A percentile compares a stretch with the other conserved stretches of the same genome.
phyloP scores from a whole-genome alignment of 30 jellyfish, hydroid and myxozoan species.

The Catostylus mosaicus region DNA sequence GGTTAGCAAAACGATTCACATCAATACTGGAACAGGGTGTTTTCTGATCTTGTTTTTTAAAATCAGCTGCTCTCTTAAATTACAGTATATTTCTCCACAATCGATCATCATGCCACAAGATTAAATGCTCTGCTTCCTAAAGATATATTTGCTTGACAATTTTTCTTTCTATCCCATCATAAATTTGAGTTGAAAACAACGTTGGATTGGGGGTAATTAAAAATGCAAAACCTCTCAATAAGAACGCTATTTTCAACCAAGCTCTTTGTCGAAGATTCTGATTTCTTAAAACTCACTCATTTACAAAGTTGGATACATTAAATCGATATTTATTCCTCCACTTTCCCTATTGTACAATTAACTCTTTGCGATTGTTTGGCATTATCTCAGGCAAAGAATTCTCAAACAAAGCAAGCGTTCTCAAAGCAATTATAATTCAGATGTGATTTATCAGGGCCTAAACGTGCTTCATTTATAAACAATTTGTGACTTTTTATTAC shows the following conservation, averaged over 20 bases:
- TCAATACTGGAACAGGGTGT: constrained; percentile 12
- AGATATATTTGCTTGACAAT: no score
- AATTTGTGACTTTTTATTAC: not conserved
- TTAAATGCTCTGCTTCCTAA: no score
- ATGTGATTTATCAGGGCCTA: constrained; percentile 28
- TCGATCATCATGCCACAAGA: no score
- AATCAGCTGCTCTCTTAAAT: not conserved
- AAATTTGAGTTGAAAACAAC: no score
- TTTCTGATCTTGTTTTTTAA: not conserved
- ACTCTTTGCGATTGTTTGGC: not conserved
- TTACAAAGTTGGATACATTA: not conserved
- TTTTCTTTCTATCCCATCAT: no score
- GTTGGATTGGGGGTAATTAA: no score
- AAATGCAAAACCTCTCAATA: no score
- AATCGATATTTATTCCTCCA: not conserved
- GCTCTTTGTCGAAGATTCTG: no score
- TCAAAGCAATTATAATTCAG: constrained; percentile 22
- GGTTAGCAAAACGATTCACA: constrained; percentile 17
- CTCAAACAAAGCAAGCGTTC: not conserved
- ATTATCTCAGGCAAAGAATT: not conserved
- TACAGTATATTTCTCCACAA: not conserved
- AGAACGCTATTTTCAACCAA: no score
- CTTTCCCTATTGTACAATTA: not conserved
- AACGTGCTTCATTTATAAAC: not conserved
- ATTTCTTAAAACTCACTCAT: no score